Conservation (phyloP, 2,888 invertebrate species). For the Heliconius erato region DNA sequence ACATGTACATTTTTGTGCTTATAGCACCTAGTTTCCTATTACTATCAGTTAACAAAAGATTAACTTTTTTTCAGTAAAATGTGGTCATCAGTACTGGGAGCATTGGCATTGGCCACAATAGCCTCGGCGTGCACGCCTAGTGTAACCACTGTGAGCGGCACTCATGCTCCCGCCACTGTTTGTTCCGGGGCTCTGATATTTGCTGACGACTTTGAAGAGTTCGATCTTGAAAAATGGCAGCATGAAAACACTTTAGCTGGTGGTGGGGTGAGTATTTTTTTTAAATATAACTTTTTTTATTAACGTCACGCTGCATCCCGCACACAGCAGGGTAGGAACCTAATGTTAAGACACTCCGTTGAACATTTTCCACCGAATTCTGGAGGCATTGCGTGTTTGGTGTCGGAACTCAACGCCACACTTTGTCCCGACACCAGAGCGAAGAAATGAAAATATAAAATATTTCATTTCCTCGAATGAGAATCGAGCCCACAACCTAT, state of each 20-base stretch:
- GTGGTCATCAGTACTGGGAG: conserved; percentile 65
- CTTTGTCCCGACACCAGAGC: too few species aligned
- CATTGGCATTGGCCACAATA: conserved; percentile 64
- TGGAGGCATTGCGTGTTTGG: too few species aligned
- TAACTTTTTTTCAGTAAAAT: conserved; percentile 60
- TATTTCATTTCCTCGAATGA: too few species aligned
- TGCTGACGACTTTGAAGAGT: conserved; percentile 86
- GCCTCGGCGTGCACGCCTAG: conserved; percentile 74
- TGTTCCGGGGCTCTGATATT: conserved; percentile 87
- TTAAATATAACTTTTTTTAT: too few species aligned
- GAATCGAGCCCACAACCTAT: too few species aligned
- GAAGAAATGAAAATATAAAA: too few species aligned
- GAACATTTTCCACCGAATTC: too few species aligned
- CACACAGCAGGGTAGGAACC: neutral
- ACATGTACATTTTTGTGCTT: neutral
- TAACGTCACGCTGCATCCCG: too few species aligned
- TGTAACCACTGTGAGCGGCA: conserved; percentile 82
- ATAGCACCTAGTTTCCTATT: neutral
- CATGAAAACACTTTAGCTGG: conserved; percentile 88
- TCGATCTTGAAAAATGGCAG: conserved; percentile 87
- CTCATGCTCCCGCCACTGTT: conserved; percentile 75
- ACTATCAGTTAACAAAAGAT: neutral
- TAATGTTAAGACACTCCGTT: neutral
- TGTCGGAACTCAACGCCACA: too few species aligned
- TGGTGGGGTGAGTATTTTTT: conserved; percentile 85